Conservation (phyloP, 1,140 invertebrate species). For the Chlorops oryzae region DNA sequence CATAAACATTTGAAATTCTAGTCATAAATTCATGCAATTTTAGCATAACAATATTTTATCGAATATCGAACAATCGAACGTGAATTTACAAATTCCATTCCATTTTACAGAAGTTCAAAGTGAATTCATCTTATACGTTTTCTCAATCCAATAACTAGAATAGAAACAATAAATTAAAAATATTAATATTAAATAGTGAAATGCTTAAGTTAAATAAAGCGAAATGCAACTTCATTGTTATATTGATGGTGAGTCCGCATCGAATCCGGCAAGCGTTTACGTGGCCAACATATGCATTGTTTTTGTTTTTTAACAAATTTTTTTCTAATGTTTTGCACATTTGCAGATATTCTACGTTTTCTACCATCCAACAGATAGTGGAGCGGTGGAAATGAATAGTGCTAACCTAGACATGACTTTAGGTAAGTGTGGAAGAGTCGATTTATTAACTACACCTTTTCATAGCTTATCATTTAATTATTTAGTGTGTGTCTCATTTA, state of each 20-base stretch:
- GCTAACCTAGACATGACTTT: conserved; percentile 75
- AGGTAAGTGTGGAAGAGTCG: too few species aligned
- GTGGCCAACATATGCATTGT: background rate
- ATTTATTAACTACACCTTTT: too few species aligned
- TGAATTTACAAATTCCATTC: too few species aligned
- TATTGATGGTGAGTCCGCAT: conserved; percentile 20
- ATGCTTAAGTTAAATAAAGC: conserved; percentile 14
- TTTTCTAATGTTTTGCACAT: conserved; percentile 2
- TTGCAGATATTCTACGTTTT: conserved; percentile 61
- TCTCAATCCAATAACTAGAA: background rate
- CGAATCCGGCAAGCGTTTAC: background rate
- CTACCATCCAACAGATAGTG: conserved; percentile 64
- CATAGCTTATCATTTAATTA: too few species aligned
- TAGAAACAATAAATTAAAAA: conserved; percentile 4
- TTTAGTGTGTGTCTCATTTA: conserved; percentile 15
- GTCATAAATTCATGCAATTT: too few species aligned
- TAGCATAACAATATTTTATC: too few species aligned
- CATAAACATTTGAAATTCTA: too few species aligned
- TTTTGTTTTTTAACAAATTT: background rate
- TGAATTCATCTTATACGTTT: too few species aligned
- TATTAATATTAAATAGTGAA: conserved; percentile 9
- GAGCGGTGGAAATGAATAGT: conserved; percentile 68
- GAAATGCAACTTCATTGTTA: conserved; percentile 12
- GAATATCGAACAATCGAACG: too few species aligned
- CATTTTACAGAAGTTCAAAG: too few species aligned